phyloP scores from a whole-genome alignment of 2,888 invertebrate genomes.

The Spodoptera littoralis region DNA sequence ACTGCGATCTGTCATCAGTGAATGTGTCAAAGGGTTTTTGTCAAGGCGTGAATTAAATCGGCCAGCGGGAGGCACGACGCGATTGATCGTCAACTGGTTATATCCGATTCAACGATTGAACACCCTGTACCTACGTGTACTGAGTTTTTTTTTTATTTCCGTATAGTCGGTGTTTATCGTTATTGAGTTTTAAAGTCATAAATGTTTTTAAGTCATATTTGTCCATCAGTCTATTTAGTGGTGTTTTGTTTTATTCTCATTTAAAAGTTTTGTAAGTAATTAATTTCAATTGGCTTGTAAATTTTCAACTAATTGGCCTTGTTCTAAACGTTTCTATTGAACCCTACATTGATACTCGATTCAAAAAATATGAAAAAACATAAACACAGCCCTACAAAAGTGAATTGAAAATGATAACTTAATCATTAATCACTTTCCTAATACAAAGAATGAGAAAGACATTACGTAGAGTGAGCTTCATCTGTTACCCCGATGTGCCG shows the following conservation, averaged over 20 bases:
- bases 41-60: slow-evolving; percentile 84
- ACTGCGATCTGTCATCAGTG: slow-evolving; percentile 83
- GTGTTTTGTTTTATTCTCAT: too few relatives aligned
- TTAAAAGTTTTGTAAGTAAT: too few relatives aligned
- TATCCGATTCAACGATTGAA: slow-evolving; percentile 44
- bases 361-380: slow-evolving; percentile 3
- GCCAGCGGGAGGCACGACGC: slow-evolving; percentile 81
- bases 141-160: slow-evolving; percentile 7
- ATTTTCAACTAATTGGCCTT: too few relatives aligned
- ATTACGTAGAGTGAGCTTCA: slow-evolving; percentile 68
- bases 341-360: neutral
- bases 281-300: too few relatives aligned
- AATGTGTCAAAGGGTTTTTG: slow-evolving; percentile 86
- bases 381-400: slow-evolving; percentile 13
- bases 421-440: slow-evolving; percentile 73
- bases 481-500: slow-evolving; percentile 75
- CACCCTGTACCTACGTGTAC: slow-evolving; percentile 24
- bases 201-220: too few relatives aligned
- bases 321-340: too few relatives aligned
- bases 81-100: slow-evolving; percentile 77
- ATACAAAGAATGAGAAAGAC: slow-evolving; percentile 70
- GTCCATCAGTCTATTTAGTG: too few relatives aligned
- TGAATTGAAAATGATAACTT: slow-evolving; percentile 46
- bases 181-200: too few relatives aligned
- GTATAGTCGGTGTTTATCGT: too few relatives aligned